These are phyloP conservation scores for Bibio marci DNA, from an alignment of 2,888 invertebrate species.

Conservation along the genomic window DNA sequence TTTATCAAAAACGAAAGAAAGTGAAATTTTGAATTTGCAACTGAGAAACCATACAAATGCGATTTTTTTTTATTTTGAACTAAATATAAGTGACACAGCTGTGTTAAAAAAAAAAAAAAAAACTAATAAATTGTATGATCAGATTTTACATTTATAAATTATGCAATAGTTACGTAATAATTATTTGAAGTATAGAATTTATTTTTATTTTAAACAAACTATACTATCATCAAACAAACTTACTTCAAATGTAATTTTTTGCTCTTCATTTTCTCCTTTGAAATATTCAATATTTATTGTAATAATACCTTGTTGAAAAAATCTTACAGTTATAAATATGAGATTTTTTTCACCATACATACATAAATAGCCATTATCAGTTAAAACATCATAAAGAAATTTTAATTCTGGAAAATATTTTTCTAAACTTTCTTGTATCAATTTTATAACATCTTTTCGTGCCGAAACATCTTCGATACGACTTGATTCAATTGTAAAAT, in stretches of 20 bases:
- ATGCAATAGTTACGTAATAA: too few relatives aligned
- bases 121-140: too few relatives aligned
- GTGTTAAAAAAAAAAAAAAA: too few relatives aligned
- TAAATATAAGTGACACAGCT: too few relatives aligned
- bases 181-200: too few relatives aligned
- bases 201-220: too few relatives aligned
- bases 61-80: too few relatives aligned
- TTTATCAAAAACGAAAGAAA: too few relatives aligned
- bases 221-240: too few relatives aligned
- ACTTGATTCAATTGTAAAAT: conserved; percentile 58
- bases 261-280: conserved; percentile 54
- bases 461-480: conserved; percentile 47
- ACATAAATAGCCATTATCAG: conserved; percentile 53
- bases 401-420: conserved; percentile 56
- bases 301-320: conserved; percentile 57
- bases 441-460: conserved; percentile 44
- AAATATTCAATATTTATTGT: conserved; percentile 73
- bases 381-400: conserved; percentile 44
- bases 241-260: conserved; percentile 62
- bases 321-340: conserved; percentile 49
- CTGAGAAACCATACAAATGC: too few relatives aligned
- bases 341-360: conserved; percentile 53
- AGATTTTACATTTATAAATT: too few relatives aligned
- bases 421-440: conserved; percentile 50
- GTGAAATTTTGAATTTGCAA: too few relatives aligned